Base-by-base conservation (phyloP, 2,113 vertebrate species). In the Nannobrachium achirus region DNA sequence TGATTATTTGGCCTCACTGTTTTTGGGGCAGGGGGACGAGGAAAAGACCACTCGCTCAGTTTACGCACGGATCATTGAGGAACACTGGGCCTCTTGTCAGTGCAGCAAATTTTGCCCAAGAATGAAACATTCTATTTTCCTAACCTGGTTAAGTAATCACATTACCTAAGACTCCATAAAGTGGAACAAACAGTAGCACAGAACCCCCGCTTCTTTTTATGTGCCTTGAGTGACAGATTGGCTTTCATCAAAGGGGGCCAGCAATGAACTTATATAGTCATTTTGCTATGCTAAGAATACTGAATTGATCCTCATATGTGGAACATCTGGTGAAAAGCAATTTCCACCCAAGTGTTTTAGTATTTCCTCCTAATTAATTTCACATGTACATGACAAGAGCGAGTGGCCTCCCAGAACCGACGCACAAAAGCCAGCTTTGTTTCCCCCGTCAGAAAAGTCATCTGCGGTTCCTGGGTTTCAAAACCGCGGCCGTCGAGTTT, bases 341-440 rank as follows among this genome's bases (percentile, higher is more conserved):
- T 93, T 93, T 94, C 90, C 92, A 93, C 88, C 87, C 86, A 84
- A 93, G 92, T 92, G 91, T 93, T 93, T 93, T 93, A 92, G 91
- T 93, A 92, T 92, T 92, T 93, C 93, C 91, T 92, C 90, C 84
- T 93, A 93, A 93, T 94, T 93, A 93, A 93, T 92, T 93, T 93
- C 91, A 93, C 89, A 92, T 93, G 93, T 92, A 93, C 87, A 90
- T 90, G 89, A 93, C 90, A 90, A 92, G 90, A 86, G 82, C 57
- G 81, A 89, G 85, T 83, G 86, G 91, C 89, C 91, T 92, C 91
- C 89, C 89, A 91, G 86, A 89, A 91, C 85, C 79, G 19, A 68
- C 73, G 73, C 87, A 93, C 92, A 94, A 92, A 93, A 93, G 91
- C 84, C 87, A 73, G 89, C 92, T 93, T 92, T 94, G 92, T 92